These are phyloP conservation scores for Pseudopipra pipra DNA, from an alignment of 2,113 vertebrate genomes.

Conservation along the genomic window DNA sequence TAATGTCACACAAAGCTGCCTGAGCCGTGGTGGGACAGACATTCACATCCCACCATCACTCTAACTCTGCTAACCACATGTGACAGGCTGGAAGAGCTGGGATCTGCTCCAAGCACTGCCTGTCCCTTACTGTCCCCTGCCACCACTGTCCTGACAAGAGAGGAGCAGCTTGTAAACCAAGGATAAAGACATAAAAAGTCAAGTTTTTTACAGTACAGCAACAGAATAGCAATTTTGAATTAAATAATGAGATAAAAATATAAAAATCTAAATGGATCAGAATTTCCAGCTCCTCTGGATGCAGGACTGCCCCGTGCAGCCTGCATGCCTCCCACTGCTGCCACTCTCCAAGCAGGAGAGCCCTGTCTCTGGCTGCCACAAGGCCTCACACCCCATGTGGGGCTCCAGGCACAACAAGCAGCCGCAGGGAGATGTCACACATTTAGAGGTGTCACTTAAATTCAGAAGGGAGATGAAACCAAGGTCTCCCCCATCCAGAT, in stretches of 20 bases:
- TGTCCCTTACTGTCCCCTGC: background rate
- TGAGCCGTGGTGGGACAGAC: background rate
- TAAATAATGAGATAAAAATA: background rate
- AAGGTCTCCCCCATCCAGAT: background rate
- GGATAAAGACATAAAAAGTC: background rate
- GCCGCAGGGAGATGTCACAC: rapidly evolving
- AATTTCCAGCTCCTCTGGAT: background rate
- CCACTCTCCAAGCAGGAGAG: rapidly evolving
- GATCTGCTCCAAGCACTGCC: background rate
- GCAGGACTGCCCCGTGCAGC: rapidly evolving
- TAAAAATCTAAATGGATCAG: background rate
- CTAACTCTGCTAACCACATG: background rate
- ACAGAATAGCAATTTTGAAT: background rate
- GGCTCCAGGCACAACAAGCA: background rate
- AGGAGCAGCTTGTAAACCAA: background rate
- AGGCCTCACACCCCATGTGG: rapidly evolving
- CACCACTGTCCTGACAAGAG: background rate
- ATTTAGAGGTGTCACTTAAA: background rate
- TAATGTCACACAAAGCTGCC: background rate
- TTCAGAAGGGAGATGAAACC: background rate
- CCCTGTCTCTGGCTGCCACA: rapidly evolving
- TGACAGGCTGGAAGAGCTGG: background rate
- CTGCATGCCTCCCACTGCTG: background rate
- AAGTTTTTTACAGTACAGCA: background rate
- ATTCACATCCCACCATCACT: background rate